phyloP scores from a whole-genome alignment of 2,888 invertebrate genomes.

The Melikaiella ostensackeni region DNA sequence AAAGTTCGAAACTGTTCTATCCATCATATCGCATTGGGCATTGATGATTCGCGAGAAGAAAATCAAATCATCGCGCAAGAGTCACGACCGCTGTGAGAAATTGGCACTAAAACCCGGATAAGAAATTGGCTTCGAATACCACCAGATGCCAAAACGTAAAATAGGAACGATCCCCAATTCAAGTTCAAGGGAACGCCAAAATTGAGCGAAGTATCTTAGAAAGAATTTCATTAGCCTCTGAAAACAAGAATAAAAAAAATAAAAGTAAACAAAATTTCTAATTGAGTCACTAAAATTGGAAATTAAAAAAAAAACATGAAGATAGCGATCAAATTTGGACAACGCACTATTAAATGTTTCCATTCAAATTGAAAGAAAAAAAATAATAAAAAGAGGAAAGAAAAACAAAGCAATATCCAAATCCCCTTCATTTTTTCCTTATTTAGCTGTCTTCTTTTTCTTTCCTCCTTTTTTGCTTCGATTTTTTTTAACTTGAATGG shows the following conservation, averaged over 20 bases:
- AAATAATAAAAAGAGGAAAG: too few relatives aligned
- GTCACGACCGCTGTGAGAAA: slow-evolving; percentile 33
- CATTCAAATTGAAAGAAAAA: too few relatives aligned
- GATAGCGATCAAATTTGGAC: too few relatives aligned
- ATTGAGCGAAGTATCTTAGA: background rate
- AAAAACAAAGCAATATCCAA: too few relatives aligned
- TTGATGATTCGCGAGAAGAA: slow-evolving; percentile 19
- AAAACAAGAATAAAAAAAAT: background rate
- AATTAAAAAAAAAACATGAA: too few relatives aligned
- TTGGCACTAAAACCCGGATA: slow-evolving; percentile 42
- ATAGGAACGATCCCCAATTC: slow-evolving; percentile 17
- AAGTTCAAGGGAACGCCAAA: slow-evolving; percentile 34
- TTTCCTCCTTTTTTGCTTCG: too few relatives aligned
- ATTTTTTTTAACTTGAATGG: too few relatives aligned
- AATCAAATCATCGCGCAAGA: slow-evolving; percentile 18
- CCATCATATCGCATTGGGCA: background rate
- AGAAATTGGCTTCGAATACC: slow-evolving; percentile 16
- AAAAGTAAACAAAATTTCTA: too few relatives aligned
- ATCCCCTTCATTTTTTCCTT: too few relatives aligned
- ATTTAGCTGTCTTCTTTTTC: too few relatives aligned
- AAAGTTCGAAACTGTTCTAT: slow-evolving; percentile 1
- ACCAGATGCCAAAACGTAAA: slow-evolving; percentile 14
- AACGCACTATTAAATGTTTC: too few relatives aligned
- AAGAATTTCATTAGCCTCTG: background rate
- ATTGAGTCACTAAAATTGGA: background rate